These are phyloP conservation scores for Cydia fagiglandana DNA, from an alignment of 1,140 invertebrate species.

Conservation along the genomic window DNA sequence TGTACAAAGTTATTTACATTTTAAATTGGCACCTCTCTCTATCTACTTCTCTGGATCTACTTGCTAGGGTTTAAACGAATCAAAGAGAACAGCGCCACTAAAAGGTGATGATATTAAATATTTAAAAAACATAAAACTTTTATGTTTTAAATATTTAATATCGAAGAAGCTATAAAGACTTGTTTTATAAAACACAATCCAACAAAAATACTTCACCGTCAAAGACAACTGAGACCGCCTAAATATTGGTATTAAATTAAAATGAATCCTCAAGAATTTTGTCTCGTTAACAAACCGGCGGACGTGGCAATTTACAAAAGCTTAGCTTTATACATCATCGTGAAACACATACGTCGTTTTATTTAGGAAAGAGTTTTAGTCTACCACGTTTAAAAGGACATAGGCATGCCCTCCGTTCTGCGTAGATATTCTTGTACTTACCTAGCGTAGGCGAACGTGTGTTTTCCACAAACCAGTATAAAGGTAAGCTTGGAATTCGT, in stretches of 20 bases:
- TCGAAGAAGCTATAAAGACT: no score
- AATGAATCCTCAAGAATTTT: neutral
- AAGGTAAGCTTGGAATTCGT: neutral
- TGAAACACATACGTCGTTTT: slow-evolving; percentile 8
- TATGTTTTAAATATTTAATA: no score
- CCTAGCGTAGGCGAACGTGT: neutral
- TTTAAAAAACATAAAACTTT: no score
- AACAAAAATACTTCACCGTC: neutral
- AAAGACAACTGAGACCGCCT: neutral
- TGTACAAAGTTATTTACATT: no score
- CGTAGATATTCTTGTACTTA: no score
- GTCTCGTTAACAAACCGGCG: neutral
- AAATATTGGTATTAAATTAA: slow-evolving; percentile 15
- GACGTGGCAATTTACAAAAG: neutral
- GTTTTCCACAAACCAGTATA: neutral
- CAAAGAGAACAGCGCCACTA: no score
- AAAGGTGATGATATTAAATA: no score
- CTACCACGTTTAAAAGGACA: neutral
- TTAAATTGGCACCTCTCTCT: no score
- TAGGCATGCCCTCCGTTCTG: no score
- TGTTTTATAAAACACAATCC: neutral
- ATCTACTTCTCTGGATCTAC: no score
- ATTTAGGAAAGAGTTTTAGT: neutral
- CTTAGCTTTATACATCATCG: neutral
- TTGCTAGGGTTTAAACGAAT: no score